phyloP scores from a whole-genome alignment of 2,113 vertebrate species.

The Brachyhypopomus occidentalis region DNA sequence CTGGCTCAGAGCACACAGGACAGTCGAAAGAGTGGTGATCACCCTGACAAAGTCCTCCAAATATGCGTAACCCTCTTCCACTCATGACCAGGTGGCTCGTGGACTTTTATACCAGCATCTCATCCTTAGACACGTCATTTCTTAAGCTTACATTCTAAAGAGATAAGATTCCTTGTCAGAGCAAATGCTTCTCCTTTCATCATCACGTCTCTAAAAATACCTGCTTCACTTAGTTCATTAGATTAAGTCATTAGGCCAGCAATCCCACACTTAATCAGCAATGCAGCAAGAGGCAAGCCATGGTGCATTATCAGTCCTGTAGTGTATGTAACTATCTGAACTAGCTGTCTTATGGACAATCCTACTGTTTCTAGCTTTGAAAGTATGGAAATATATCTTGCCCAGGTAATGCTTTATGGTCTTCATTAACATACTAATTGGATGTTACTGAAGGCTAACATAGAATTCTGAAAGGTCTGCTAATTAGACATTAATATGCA shows the following conservation, averaged over 20 bases:
- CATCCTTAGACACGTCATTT: constrained; percentile 55
- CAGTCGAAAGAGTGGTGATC: background rate
- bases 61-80: background rate
- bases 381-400: background rate
- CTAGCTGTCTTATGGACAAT: background rate
- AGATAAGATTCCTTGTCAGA: constrained; percentile 57
- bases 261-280: background rate
- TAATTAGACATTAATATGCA: background rate
- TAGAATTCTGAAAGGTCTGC: background rate
- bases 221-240: constrained; percentile 64
- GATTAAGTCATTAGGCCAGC: constrained; percentile 57
- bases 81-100: constrained; percentile 18
- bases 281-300: constrained; percentile 32
- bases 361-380: background rate
- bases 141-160: constrained; percentile 65
- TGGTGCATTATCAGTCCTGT: constrained; percentile 34
- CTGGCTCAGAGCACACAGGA: background rate
- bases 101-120: constrained; percentile 60
- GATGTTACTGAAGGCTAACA: background rate
- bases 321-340: constrained; percentile 39
- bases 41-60: constrained; percentile 14
- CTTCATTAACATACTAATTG: background rate
- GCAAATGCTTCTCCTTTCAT: constrained; percentile 49
- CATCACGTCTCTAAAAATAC: constrained; percentile 60
- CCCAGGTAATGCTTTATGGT: background rate